Percentiles rank a stretch among this genome's conserved stretches.
phyloP scores from a whole-genome alignment of 2,888 invertebrate species.

The Chrysolina haemoptera region DNA sequence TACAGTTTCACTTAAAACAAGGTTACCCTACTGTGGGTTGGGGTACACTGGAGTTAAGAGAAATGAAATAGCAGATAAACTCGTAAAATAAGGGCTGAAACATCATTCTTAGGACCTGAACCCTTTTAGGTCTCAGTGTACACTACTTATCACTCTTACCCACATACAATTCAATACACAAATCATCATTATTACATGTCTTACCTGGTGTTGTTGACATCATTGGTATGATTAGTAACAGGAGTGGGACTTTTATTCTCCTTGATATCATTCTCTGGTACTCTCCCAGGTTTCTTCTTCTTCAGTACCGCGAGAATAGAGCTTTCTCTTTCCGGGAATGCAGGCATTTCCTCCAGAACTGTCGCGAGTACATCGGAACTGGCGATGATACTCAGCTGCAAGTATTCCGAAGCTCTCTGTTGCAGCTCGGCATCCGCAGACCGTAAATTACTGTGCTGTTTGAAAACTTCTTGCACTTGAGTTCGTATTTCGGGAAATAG shows the following conservation, averaged over 20 bases:
- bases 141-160: too few species aligned
- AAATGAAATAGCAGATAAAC: too few species aligned
- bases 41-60: too few species aligned
- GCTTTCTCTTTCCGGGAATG: slow-evolving; percentile 98
- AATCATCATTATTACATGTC: neutral
- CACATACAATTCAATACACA: too few species aligned
- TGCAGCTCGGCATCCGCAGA: slow-evolving; percentile 99
- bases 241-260: slow-evolving; percentile 85
- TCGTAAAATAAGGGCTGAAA: too few species aligned
- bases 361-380: slow-evolving; percentile 98
- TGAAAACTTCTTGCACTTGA: slow-evolving; percentile 93
- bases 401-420: slow-evolving; percentile 97
- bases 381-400: slow-evolving; percentile 95
- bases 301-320: slow-evolving; percentile 97
- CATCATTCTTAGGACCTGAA: too few species aligned
- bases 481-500: slow-evolving; percentile 98
- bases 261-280: slow-evolving; percentile 89
- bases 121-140: too few species aligned
- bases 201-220: slow-evolving; percentile 70
- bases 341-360: slow-evolving; percentile 99
- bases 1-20: too few species aligned
- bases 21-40: too few species aligned
- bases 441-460: slow-evolving; percentile 94
- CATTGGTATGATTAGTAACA: slow-evolving; percentile 71
- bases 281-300: slow-evolving; percentile 97